Base-by-base conservation (phyloP, 2,888 invertebrate species). In the Alitta virens region DNA sequence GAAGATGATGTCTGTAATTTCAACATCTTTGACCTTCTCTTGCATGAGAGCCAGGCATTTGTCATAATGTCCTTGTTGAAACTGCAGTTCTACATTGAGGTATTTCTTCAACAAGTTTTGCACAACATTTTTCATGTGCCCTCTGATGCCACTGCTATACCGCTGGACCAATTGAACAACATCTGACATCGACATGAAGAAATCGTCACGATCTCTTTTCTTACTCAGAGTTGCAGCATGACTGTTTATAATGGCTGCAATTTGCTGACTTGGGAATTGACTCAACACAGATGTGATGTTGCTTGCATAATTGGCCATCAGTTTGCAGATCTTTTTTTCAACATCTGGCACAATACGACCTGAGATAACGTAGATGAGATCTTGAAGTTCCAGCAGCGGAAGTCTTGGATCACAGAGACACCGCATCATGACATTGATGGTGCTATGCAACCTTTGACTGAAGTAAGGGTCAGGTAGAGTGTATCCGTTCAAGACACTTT, bases 241-340 rank as follows among this genome's bases (percentile, higher is more conserved):
- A 58, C 91, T 91, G 83, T 81, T 85, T 75, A 84, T 80, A 38
- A 83, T 81, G 72, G 78, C 81, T 55, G 84, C 84, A 66, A 84
- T 76, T 78, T 92, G 91, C 75, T 96, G 97, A 74, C 94, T 94
- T 0, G 97, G 98, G 83, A 99, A 99, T 84, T 96, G 95, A 0
- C 94, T 94, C 46, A 98, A 84, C 0, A 98, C 95, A 51, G 95
- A 95, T 0, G 98, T 98, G 62, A 98, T 95, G 78, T 98, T 98
- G 67, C 94, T 87, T 77, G 94, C 93, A 80, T 98, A 98, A 1
- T 92, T 83, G 0, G 91, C 89, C 94, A 98, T 94, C 59, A 95
- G 84, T 73, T 94, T 92, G 2, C 95, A 87, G 56, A 94, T 98
- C 75, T 94, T 92, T 85, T 94, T 94, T 83, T 98, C 97, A 0